Evolutionary conservation across 92 coral and sea anemone species (phyloP), one percentile per base, ranked within the genome.

Genomic region (Epizoanthus rinbou): DNA sequence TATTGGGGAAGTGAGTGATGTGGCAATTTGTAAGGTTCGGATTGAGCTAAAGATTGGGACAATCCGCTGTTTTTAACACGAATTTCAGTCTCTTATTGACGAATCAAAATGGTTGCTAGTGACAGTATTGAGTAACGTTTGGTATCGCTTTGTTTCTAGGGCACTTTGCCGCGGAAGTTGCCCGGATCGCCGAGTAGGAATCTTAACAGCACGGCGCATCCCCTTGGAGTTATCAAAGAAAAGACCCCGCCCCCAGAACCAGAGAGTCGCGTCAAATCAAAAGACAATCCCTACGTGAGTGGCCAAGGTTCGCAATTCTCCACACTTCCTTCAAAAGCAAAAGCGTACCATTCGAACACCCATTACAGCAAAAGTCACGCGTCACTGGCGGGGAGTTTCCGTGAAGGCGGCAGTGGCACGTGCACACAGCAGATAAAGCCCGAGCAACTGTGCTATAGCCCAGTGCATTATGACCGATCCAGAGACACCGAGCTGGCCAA

Each of bases 361-460:
- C 98, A 93, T 74, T 93, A 91, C 84, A 85, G 66, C 24, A 86
- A 86, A 33, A 45, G 59, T 66, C 83, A 85, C 50, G 54, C 65
- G 57, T 59, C 76, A 62, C 72, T 45, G 43, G 15, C 85, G 14
- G 68, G 53, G 28, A 25, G 66, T 56, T 53, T 39, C 59, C 88
- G 91, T 53, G 89, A 70, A 15, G 85, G 67, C 64, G 25, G 75
- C 17, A 82, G 81, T 1, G 80, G 43, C 43, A 37, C 80, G 21
- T 97, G 99, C 83, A 83, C 97, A 11, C 99, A 97, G 76, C 92
- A 89, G 73, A 97, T 97, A 45, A 97, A 97, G 74, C 99, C 99
- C 8, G 98, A 97, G 35, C 60, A 86, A 5, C 41, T 92, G 86
- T 97, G 99, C 63, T 97, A 97, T 70, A 97, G 84, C 52, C 99